Evolutionary conservation across 2,113 vertebrate species (phyloP), one percentile per base, ranked within the genome.

Genomic region (Rana temporaria): DNA sequence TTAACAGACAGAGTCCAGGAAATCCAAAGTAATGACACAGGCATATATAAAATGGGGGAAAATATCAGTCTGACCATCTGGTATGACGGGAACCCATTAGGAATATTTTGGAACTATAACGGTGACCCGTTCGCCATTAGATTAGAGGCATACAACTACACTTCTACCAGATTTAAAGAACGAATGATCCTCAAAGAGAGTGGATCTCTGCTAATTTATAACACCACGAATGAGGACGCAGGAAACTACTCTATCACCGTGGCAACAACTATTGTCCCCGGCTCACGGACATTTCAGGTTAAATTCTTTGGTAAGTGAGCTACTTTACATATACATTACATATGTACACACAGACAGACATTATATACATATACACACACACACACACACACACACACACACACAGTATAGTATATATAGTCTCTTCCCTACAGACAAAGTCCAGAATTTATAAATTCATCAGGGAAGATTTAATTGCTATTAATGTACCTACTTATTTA

Each of bases 231-330:
- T 4, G 2, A 6, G 4, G 79, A 82, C 30, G 48, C 16, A 12
- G 79, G 60, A 11, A 12, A 2, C 1, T 82, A 82, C 48, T 53
- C 6, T 1, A 67, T 74, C 12, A 15, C 1, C 0, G 70, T 74
- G 16, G 1, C 0, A 5, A 19, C 15, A 12, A 48, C 6, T 6
- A 2, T 59, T 1, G 26, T 9, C 1, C 0, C 7, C 2, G 24
- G 68, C 2, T 1, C 6, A 6, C 68, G 17, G 19, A 14, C 18
- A 6, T 82, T 82, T 19, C 19, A 16, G 2, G 79, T 82, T 6
- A 56, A 17, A 24, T n/a, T 82, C 32, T 74, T 66, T 14, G 79
- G 79, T 82, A n/a, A 82, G 79, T 4, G 3, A 7, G 22, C 14
- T 14, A 9, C 9, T 24, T 24, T 63, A 14, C 2, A 3, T 2